Evolutionary conservation across 2,797 vertebrate species (phyloP), one percentile per base, ranked within the genome.

Genomic region (Anisognathus igniventris): DNA sequence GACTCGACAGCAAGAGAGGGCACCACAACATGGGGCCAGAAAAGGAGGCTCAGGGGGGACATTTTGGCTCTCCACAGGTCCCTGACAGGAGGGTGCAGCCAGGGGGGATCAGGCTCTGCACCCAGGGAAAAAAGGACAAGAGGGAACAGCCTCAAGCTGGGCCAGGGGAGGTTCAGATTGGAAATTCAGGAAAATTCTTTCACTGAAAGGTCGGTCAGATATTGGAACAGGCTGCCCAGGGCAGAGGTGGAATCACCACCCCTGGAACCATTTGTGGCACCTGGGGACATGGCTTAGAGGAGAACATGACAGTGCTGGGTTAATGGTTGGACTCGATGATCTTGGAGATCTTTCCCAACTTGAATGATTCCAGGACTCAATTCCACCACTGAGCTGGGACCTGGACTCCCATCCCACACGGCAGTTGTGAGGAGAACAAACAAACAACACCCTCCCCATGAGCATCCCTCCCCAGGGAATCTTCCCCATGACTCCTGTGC

Each of bases 401-500:
- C 60, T 4, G n/a, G 8, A 40, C 7, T 15, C 9, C 20, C 14
- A 5, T 16, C 68, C 80, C 33, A 4, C 4, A 0, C 0, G 0
- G 10, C 42, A 8, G 6, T 0, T 0, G 16, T 14, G 4, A 20
- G 53, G n/a, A 22, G 15, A 72, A 50, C 1, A 24, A 68, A 25
- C 7, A 20, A 74, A 70, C 6, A 37, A 7, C 53, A 7, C 16
- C 31, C 9, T 16, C 15, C 16, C 28, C 33, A 18, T 0, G 1
- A n/a, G 4, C 58, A 68, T 12, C 65, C 50, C 42, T 23, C 50
- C 40, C 54, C 7, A 2, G 44, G 50, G 40, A 74, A 50, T 0
- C 28, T 10, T 11, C 40, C 51, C 30, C 3, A 2, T 2, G 3
- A 3, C 21, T 17, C 27, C 1, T 0, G 5, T 10, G 1, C 16